phyloP scores from a whole-genome alignment of 2,113 vertebrate genomes.

The Drymodes brunneopygia region DNA sequence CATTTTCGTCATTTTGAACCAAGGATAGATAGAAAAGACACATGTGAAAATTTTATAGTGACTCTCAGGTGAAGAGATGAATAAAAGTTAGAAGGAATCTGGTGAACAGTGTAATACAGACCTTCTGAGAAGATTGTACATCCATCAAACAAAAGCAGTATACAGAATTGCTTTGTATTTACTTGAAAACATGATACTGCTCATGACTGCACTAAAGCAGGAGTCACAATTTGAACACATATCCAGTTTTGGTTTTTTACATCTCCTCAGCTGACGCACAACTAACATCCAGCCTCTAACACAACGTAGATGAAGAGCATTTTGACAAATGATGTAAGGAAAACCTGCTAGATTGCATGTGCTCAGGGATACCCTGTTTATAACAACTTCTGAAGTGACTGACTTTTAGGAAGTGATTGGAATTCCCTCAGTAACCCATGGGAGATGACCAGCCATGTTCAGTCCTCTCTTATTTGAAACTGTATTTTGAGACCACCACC shows the following conservation, averaged over 20 bases:
- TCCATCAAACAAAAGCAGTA: background rate
- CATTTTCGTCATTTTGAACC: background rate
- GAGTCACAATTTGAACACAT: background rate
- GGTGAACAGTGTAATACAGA: background rate
- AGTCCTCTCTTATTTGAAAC: background rate
- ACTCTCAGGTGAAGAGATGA: background rate
- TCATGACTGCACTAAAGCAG: background rate
- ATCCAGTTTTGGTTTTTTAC: accelerated
- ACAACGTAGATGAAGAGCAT: background rate
- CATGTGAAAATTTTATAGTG: background rate
- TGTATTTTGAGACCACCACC: background rate
- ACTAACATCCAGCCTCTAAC: background rate
- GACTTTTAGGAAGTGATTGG: background rate
- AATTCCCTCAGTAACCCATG: background rate
- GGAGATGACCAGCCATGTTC: background rate
- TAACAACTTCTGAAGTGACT: background rate
- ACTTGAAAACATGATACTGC: background rate
- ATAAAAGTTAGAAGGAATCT: background rate
- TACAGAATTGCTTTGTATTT: background rate
- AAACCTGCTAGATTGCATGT: background rate
- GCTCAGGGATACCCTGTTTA: background rate
- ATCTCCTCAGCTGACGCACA: background rate
- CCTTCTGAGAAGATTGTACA: background rate
- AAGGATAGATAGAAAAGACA: background rate
- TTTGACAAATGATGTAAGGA: background rate